Conservation (phyloP, 2,797 vertebrate genomes). For the Calcarius lapponicus region DNA sequence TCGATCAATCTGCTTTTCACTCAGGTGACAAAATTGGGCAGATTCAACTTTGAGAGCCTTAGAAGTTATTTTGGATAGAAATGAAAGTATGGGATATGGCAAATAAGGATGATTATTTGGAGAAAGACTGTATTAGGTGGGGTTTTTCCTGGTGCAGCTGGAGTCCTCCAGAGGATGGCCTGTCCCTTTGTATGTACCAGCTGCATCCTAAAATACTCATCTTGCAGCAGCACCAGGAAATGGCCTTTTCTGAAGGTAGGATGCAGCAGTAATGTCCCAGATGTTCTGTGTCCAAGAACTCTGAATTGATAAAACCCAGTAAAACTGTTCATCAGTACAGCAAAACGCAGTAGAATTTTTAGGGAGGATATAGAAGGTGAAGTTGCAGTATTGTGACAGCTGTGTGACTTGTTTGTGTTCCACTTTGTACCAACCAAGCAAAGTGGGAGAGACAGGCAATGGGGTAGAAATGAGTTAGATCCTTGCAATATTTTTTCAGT, state of each 20-base stretch:
- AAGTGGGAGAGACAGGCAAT: not conserved
- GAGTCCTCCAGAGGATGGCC: not conserved
- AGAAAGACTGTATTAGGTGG: not conserved
- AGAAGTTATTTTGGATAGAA: not conserved
- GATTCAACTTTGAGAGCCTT: not conserved
- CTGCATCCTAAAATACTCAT: not conserved
- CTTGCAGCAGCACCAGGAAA: not conserved
- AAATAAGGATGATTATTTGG: not conserved
- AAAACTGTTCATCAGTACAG: not conserved
- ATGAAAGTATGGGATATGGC: not conserved
- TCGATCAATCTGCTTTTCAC: conserved; percentile 90
- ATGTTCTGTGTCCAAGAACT: not conserved
- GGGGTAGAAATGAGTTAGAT: not conserved
- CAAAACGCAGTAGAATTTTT: not conserved
- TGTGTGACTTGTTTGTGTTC: not conserved
- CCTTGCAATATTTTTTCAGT: not conserved
- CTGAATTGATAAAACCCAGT: not conserved
- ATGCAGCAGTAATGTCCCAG: not conserved
- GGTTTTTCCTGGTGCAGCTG: not conserved
- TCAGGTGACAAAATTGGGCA: conserved; percentile 83
- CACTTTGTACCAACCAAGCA: not conserved
- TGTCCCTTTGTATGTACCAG: not conserved
- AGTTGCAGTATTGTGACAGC: not conserved
- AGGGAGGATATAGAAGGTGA: not conserved
- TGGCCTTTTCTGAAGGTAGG: not conserved